These are phyloP conservation scores for Rhinolophus sinicus DNA, from an alignment of 2,113 vertebrate species.

Conservation along the genomic window DNA sequence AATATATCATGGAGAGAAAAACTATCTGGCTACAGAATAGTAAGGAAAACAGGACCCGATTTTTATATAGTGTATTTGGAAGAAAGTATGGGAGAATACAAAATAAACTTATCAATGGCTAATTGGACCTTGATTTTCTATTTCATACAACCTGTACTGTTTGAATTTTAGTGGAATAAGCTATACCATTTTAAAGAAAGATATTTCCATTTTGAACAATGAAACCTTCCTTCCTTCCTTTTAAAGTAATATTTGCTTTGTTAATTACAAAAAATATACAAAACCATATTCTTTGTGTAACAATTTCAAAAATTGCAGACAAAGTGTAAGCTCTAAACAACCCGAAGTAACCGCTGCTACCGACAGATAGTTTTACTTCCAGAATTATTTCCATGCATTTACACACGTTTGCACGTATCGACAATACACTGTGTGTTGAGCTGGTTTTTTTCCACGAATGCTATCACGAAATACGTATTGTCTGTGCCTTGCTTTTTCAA, in stretches of 20 bases:
- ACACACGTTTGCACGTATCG: too few species aligned
- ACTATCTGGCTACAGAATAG: neutral
- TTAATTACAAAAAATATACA: neutral
- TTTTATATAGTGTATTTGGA: neutral
- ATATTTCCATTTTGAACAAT: neutral
- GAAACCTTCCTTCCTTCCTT: neutral
- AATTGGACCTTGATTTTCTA: neutral
- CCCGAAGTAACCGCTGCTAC: neutral
- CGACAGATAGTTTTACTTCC: neutral
- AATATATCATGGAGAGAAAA: neutral
- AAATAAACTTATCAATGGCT: neutral
- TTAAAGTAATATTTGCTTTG: neutral
- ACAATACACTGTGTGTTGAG: neutral
- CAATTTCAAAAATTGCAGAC: neutral
- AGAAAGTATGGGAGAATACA: neutral
- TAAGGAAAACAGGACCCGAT: neutral
- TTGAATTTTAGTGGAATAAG: conserved; percentile 13
- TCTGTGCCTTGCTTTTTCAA: neutral
- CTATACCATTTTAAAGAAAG: neutral
- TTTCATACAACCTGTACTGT: neutral
- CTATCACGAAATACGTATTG: neutral
- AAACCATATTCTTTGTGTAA: neutral
- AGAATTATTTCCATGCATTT: neutral
- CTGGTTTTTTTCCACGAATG: neutral
- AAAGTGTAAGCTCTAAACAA: neutral